Evolutionary conservation across 2,113 vertebrate genomes (phyloP).

Genomic region (Tyto alba): DNA sequence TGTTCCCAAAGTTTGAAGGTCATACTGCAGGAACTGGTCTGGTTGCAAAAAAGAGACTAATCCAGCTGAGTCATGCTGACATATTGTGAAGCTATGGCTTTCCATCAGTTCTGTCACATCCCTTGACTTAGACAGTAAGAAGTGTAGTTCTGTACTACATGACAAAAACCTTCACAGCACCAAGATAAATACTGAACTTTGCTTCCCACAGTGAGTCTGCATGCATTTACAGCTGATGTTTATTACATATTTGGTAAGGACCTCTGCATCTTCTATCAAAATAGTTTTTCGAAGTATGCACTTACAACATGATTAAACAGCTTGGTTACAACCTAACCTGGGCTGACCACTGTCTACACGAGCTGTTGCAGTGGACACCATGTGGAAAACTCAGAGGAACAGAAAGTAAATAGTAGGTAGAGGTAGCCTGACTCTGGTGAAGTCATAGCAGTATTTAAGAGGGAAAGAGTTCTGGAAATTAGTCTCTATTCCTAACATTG

Average conservation of each 20-base stretch:
- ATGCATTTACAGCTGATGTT: background rate
- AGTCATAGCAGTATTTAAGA: background rate
- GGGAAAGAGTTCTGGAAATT: background rate
- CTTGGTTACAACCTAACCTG: background rate
- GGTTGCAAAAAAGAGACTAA: background rate
- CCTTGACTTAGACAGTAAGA: background rate
- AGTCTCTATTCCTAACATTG: background rate
- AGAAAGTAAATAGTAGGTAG: background rate
- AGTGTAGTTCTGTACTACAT: background rate
- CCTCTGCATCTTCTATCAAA: background rate
- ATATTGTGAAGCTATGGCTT: background rate
- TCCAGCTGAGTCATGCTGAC: background rate
- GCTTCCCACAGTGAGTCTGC: background rate
- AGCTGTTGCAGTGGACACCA: background rate
- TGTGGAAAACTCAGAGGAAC: background rate
- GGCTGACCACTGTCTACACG: background rate
- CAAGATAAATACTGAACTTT: background rate
- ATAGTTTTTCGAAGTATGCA: background rate
- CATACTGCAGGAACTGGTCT: background rate
- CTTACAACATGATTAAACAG: background rate
- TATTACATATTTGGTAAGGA: background rate
- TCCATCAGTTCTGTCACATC: background rate
- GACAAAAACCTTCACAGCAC: background rate
- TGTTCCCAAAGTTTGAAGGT: background rate
- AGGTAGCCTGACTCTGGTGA: background rate